phyloP scores from a whole-genome alignment of 2,113 vertebrate genomes.

The Mionectes macconnelli region DNA sequence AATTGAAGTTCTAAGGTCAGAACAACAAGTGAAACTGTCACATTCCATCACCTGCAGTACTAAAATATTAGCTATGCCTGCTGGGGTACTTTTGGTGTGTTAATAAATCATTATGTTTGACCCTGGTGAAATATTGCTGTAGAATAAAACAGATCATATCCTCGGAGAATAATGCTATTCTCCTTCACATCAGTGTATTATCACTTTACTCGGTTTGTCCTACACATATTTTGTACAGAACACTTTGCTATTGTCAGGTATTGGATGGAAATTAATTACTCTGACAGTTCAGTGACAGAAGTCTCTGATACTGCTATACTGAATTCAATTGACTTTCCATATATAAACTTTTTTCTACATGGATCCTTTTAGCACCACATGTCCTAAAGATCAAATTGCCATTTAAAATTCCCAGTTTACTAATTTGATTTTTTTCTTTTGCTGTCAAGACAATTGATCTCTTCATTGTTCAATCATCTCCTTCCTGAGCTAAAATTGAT shows the following conservation, averaged over 20 bases:
- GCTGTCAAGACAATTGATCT: constrained; percentile 17
- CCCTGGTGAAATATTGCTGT: background rate
- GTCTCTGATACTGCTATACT: background rate
- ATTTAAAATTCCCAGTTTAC: background rate
- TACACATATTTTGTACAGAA: background rate
- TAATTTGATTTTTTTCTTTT: background rate
- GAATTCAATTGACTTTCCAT: background rate
- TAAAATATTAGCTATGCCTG: constrained; percentile 61
- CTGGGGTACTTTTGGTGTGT: background rate
- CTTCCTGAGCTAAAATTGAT: constrained; percentile 36
- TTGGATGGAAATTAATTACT: constrained; percentile 13
- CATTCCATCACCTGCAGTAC: background rate
- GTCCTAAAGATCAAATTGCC: background rate
- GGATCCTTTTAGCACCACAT: background rate
- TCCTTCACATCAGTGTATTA: background rate
- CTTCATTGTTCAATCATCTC: constrained; percentile 34
- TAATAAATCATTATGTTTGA: constrained; percentile 53
- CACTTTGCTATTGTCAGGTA: background rate
- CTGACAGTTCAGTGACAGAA: background rate
- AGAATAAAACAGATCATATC: background rate
- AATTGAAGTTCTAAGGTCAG: constrained; percentile 40
- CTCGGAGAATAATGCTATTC: background rate
- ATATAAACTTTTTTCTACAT: background rate
- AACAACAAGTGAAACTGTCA: constrained; percentile 45
- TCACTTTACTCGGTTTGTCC: background rate